Evolutionary conservation across 2,113 vertebrate species (phyloP).

Genomic region (Entelurus aequoreus): DNA sequence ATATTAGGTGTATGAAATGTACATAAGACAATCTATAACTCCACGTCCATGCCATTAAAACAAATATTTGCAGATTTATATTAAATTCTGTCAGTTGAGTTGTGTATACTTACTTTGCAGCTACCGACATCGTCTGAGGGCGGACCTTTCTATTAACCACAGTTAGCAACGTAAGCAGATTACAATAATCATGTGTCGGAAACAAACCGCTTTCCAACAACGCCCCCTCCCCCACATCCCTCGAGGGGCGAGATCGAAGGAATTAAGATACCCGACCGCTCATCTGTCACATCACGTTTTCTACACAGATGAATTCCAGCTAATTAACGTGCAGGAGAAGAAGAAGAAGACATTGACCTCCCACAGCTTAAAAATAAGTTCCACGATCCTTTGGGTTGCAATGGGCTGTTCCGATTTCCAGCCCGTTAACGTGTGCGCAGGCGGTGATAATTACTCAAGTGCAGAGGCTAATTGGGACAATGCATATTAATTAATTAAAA

Average conservation of each 20-base stretch:
- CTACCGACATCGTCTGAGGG: not conserved
- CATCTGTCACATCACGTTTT: slow-evolving; percentile 63
- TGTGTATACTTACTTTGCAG: not conserved
- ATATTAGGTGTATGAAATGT: too few species aligned
- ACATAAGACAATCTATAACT: too few species aligned
- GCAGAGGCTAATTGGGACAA: slow-evolving; percentile 73
- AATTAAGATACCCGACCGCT: slow-evolving; percentile 48
- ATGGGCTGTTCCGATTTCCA: slow-evolving; percentile 66
- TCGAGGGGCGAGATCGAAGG: slow-evolving; percentile 32
- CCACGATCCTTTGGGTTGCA: slow-evolving; percentile 60
- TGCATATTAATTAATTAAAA: slow-evolving; percentile 76
- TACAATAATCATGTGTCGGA: slow-evolving; percentile 28
- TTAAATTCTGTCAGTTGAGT: not conserved
- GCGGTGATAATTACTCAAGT: slow-evolving; percentile 64
- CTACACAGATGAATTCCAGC: slow-evolving; percentile 42
- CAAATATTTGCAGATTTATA: not conserved
- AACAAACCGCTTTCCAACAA: too few species aligned
- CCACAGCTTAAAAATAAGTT: slow-evolving; percentile 68
- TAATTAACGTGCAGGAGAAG: slow-evolving; percentile 63
- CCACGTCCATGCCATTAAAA: not conserved
- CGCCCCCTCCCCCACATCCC: slow-evolving; percentile 24
- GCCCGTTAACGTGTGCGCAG: slow-evolving; percentile 9
- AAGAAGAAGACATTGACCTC: slow-evolving; percentile 69
- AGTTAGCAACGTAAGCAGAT: slow-evolving; percentile 25
- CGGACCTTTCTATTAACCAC: not conserved